Conservation (phyloP, 2,888 invertebrate genomes). For the Cryptocephalus primarius region DNA sequence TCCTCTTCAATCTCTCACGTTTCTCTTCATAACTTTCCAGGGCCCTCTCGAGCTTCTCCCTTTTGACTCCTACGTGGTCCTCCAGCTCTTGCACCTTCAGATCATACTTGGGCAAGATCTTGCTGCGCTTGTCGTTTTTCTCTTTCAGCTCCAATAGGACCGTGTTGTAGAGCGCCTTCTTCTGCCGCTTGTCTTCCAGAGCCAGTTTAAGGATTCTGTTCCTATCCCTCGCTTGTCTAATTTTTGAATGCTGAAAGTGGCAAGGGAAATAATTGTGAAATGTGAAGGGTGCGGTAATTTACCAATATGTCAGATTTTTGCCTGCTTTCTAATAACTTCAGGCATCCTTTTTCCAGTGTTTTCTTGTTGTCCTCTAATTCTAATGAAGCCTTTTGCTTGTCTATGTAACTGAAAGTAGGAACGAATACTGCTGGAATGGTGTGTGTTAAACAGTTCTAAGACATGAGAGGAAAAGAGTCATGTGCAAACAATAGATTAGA, state of each 20-base stretch:
- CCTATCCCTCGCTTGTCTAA: slow-evolving; percentile 48
- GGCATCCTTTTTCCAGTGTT: slow-evolving; percentile 45
- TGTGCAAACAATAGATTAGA: too few relatives aligned
- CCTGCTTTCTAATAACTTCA: slow-evolving; percentile 39
- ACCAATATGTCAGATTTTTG: slow-evolving; percentile 37
- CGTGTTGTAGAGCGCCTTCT: slow-evolving; percentile 20
- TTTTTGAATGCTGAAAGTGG: slow-evolving; percentile 41
- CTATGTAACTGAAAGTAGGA: slow-evolving; percentile 43
- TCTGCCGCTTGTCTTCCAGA: slow-evolving; percentile 44
- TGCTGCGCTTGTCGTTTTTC: slow-evolving; percentile 35
- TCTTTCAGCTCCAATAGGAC: slow-evolving; percentile 30
- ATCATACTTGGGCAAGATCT: slow-evolving; percentile 49
- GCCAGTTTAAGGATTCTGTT: slow-evolving; percentile 45
- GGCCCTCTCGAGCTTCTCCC: slow-evolving; percentile 41
- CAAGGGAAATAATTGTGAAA: too few relatives aligned
- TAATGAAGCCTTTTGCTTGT: slow-evolving; percentile 49
- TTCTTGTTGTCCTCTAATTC: slow-evolving; percentile 46
- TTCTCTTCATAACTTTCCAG: slow-evolving; percentile 40
- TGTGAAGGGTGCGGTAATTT: slow-evolving; percentile 5
- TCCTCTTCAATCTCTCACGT: slow-evolving; percentile 45
- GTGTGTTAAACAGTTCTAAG: too few relatives aligned
- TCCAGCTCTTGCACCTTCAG: slow-evolving; percentile 51
- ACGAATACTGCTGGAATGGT: too few relatives aligned
- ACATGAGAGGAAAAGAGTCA: too few relatives aligned
- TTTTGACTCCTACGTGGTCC: slow-evolving; percentile 43